phyloP scores from a whole-genome alignment of 2,797 vertebrate species.

The Poliocrania exsul region DNA sequence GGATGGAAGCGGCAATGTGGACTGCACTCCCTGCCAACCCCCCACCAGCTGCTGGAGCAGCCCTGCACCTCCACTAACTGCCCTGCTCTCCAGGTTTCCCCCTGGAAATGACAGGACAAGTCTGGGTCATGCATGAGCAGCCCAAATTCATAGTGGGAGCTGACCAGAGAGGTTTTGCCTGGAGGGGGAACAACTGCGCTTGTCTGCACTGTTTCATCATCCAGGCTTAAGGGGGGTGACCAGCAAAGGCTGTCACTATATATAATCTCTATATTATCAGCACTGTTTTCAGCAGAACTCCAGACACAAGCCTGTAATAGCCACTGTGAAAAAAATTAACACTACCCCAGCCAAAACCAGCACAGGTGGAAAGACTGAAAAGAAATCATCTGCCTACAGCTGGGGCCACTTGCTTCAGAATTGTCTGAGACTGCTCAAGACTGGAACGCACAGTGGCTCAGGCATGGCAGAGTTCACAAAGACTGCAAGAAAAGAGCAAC shows the following conservation, averaged over 20 bases:
- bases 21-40: background rate
- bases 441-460: background rate
- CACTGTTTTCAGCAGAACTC: background rate
- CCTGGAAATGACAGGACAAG: background rate
- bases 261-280: background rate
- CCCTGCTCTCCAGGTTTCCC: background rate
- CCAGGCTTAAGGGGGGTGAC: background rate
- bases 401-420: fast-evolving
- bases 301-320: background rate
- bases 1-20: no score
- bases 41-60: fast-evolving
- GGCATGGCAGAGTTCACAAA: background rate
- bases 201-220: fast-evolving
- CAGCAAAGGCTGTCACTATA: background rate
- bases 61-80: background rate
- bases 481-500: background rate
- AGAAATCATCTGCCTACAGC: background rate
- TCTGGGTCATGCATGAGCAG: background rate
- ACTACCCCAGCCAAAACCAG: background rate
- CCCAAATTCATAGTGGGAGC: background rate
- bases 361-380: background rate
- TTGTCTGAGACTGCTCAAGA: fast-evolving
- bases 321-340: background rate
- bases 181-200: background rate
- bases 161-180: background rate